Conservation (phyloP, 2,797 vertebrate genomes). For the Sebastes wilsoni region DNA sequence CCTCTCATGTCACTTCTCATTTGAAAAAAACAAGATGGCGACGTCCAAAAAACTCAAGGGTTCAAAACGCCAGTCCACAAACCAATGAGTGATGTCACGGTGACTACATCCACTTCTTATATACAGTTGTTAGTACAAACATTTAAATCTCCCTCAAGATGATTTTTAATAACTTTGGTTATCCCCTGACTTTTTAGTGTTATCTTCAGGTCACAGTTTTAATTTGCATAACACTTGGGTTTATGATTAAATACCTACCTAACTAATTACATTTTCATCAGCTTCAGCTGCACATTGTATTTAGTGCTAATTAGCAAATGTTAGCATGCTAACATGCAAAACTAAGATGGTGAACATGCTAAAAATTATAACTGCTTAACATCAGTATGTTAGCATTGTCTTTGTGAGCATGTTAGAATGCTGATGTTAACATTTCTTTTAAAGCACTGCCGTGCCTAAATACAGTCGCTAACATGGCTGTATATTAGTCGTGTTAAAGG, state of each 20-base stretch:
- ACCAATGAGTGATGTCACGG: too few relatives aligned
- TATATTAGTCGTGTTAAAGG: background rate
- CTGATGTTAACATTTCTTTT: too few relatives aligned
- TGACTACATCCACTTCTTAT: too few relatives aligned
- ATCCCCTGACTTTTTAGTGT: background rate
- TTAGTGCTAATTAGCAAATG: background rate
- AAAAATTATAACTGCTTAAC: background rate
- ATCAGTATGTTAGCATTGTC: too few relatives aligned
- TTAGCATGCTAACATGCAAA: background rate
- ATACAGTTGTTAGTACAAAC: background rate
- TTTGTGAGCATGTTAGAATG: too few relatives aligned
- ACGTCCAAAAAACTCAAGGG: too few relatives aligned
- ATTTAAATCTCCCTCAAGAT: background rate
- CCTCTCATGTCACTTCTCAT: too few relatives aligned
- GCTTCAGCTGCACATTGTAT: background rate
- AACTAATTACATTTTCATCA: background rate
- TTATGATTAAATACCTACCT: background rate
- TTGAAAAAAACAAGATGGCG: too few relatives aligned
- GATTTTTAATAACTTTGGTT: too few relatives aligned
- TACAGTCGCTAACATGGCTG: background rate
- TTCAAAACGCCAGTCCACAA: too few relatives aligned
- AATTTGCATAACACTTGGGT: background rate
- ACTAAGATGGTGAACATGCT: background rate
- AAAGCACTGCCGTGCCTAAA: background rate
- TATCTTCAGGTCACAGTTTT: background rate